phyloP scores from a whole-genome alignment of 2,888 invertebrate genomes.

The Andrena praecox region DNA sequence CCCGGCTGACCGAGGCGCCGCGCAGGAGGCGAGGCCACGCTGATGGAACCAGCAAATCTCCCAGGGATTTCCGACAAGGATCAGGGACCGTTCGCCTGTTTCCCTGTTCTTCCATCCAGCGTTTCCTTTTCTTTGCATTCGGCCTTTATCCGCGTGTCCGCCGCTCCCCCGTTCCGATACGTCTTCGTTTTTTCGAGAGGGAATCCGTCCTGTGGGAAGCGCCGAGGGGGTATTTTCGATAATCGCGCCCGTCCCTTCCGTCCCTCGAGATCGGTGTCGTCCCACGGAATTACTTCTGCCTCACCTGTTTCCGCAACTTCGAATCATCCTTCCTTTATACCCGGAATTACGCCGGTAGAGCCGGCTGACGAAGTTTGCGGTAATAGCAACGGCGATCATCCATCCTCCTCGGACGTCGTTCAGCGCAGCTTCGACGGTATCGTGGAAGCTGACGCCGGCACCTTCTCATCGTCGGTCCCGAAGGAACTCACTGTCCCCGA shows the following conservation, averaged over 20 bases:
- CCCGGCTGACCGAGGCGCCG: slow-evolving; percentile 43
- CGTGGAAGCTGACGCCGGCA: too few species aligned
- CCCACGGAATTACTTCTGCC: slow-evolving; percentile 1
- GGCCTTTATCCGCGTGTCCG: slow-evolving; percentile 10
- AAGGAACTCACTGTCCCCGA: not conserved
- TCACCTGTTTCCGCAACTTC: slow-evolving; percentile 3
- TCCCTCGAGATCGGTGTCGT: slow-evolving; percentile 16
- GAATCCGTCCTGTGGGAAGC: slow-evolving; percentile 22
- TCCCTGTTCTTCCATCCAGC: slow-evolving; percentile 3
- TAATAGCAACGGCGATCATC: not conserved
- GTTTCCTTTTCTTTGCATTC: slow-evolving; percentile 14
- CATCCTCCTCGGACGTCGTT: not conserved
- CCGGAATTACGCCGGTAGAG: not conserved
- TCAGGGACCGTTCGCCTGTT: slow-evolving; percentile 53
- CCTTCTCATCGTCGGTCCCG: not conserved
- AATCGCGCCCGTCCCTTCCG: slow-evolving; percentile 21
- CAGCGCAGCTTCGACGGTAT: not conserved
- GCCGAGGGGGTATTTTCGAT: slow-evolving; percentile 22
- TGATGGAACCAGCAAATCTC: slow-evolving; percentile 64
- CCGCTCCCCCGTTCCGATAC: slow-evolving; percentile 3
- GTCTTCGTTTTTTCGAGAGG: slow-evolving; percentile 28
- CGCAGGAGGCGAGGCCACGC: slow-evolving; percentile 43
- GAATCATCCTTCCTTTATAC: too few species aligned
- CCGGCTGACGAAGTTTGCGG: not conserved
- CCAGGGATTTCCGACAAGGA: slow-evolving; percentile 69